These are phyloP conservation scores for Ischnus inquisitorius DNA, from an alignment of 2,888 invertebrate species.

Conservation along the genomic window DNA sequence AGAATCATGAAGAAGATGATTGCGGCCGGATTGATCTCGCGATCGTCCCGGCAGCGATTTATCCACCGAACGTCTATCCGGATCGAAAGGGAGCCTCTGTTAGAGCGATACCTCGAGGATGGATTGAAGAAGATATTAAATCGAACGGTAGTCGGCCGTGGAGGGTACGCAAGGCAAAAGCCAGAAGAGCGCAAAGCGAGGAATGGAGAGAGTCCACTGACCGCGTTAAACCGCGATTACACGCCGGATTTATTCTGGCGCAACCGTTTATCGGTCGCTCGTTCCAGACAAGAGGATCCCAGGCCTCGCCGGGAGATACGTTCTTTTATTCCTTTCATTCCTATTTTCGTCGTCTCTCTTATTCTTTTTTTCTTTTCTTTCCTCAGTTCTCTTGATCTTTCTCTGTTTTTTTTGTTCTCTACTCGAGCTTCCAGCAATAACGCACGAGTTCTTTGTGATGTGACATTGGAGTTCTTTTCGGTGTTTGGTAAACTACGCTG, in stretches of 20 bases:
- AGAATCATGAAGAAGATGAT: not conserved
- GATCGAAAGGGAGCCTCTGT: not conserved
- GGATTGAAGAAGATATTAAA: slow-evolving; percentile 36
- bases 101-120: not conserved
- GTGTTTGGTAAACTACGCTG: slow-evolving; percentile 7
- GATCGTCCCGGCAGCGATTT: not conserved
- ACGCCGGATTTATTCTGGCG: slow-evolving; percentile 46
- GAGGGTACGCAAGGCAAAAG: slow-evolving; percentile 2
- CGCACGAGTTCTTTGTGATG: slow-evolving; percentile 5
- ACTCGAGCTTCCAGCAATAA: not conserved
- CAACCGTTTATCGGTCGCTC: slow-evolving; percentile 23
- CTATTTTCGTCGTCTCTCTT: slow-evolving; percentile 9
- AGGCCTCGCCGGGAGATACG: not conserved
- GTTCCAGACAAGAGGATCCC: slow-evolving; percentile 6
- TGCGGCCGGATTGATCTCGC: not conserved
- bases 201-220: slow-evolving; percentile 20
- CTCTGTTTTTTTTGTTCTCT: slow-evolving; percentile 9
- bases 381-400: slow-evolving; percentile 6
- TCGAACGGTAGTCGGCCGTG: slow-evolving; percentile 6
- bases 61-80: not conserved
- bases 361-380: not conserved
- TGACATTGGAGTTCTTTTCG: not conserved
- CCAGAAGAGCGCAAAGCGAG: slow-evolving; percentile 15
- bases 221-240: slow-evolving; percentile 43
- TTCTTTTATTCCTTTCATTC: slow-evolving; percentile 26